Percentiles rank a stretch among this genome's conserved stretches.
These are phyloP conservation scores for Chaitophorus viminalis DNA, from an alignment of 2,888 invertebrate genomes.

Conservation along the genomic window DNA sequence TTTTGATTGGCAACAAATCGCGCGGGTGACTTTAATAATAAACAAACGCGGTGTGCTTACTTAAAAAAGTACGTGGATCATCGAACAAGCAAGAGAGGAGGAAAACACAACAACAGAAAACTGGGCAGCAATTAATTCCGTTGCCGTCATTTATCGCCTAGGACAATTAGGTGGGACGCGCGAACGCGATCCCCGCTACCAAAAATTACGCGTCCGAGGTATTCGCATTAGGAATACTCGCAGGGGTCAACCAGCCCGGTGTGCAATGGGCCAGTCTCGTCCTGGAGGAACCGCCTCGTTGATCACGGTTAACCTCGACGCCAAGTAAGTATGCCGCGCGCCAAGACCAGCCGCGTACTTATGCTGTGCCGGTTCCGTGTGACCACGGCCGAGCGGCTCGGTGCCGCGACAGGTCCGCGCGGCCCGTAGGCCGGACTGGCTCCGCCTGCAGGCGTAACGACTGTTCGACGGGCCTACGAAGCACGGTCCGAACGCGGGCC, in stretches of 20 bases:
- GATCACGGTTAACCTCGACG: constrained; percentile 75
- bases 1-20: too few relatives aligned
- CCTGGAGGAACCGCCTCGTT: constrained; percentile 77
- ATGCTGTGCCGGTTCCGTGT: background rate
- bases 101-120: too few relatives aligned
- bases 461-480: too few relatives aligned
- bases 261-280: constrained; percentile 80
- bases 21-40: too few relatives aligned
- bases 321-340: constrained; percentile 67
- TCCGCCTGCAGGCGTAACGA: too few relatives aligned
- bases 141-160: too few relatives aligned
- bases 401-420: fast-evolving
- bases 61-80: too few relatives aligned
- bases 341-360: background rate
- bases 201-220: constrained; percentile 70
- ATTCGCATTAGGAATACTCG: constrained; percentile 79
- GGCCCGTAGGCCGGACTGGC: too few relatives aligned
- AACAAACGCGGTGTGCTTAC: too few relatives aligned
- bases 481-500: fast-evolving
- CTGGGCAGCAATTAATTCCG: too few relatives aligned
- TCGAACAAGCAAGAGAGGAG: too few relatives aligned
- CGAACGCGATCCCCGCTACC: constrained; percentile 62
- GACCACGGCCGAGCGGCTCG: background rate
- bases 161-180: constrained; percentile 72
- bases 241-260: constrained; percentile 78